Evolutionary conservation across 2,888 invertebrate genomes (phyloP).

Genomic region (Blera fallax): DNA sequence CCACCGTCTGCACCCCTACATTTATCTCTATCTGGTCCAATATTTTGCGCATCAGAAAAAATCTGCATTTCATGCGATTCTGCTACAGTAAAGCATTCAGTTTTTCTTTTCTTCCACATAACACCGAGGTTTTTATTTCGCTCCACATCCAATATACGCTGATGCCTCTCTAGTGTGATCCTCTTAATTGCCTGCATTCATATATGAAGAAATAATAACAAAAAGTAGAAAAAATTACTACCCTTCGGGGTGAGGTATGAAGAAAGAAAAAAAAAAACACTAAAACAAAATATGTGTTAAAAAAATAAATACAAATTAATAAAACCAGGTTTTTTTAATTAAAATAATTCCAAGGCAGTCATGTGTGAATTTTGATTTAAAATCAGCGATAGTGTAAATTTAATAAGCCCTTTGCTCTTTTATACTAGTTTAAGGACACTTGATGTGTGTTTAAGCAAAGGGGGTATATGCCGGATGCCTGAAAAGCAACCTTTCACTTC

Average conservation of each 20-base stretch:
- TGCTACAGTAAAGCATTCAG: neutral
- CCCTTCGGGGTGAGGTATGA: slow-evolving; percentile 12
- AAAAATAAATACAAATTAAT: slow-evolving; percentile 37
- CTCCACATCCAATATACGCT: slow-evolving; percentile 58
- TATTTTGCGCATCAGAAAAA: slow-evolving; percentile 16
- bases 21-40: neutral
- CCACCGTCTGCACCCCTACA: neutral
- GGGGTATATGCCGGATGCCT: slow-evolving; percentile 27
- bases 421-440: slow-evolving; percentile 68
- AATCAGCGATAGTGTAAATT: slow-evolving; percentile 71
- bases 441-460: slow-evolving; percentile 69
- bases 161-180: slow-evolving; percentile 60
- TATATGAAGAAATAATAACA: slow-evolving; percentile 46
- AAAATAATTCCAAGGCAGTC: slow-evolving; percentile 69
- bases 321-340: slow-evolving; percentile 63
- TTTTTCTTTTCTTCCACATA: slow-evolving; percentile 20
- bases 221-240: slow-evolving; percentile 11
- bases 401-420: slow-evolving; percentile 70
- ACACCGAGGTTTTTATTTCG: slow-evolving; percentile 46
- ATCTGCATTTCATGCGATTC: neutral
- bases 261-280: slow-evolving; percentile 14
- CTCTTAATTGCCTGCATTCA: slow-evolving; percentile 60
- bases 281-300: slow-evolving; percentile 57
- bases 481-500: slow-evolving; percentile 55
- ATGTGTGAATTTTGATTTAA: slow-evolving; percentile 72